These are phyloP conservation scores for Cavia porcellus DNA, from an alignment of 2,113 vertebrate genomes.

Conservation along the genomic window DNA sequence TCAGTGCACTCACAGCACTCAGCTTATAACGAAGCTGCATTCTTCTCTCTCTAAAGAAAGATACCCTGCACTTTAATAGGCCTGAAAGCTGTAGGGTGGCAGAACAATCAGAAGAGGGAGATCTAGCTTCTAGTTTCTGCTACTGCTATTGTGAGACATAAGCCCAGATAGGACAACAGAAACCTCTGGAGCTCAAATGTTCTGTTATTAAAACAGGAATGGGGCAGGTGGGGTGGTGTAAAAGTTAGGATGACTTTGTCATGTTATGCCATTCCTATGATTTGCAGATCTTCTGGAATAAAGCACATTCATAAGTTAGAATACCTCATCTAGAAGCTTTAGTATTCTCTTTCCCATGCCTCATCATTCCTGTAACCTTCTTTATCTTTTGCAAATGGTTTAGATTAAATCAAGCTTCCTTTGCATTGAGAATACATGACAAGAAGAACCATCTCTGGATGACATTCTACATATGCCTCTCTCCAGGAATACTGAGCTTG, in stretches of 20 bases:
- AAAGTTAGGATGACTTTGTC: background rate
- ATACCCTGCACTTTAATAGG: background rate
- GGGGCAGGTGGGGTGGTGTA: background rate
- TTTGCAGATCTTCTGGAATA: background rate
- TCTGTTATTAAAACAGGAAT: background rate
- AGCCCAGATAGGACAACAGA: background rate
- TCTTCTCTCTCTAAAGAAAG: background rate
- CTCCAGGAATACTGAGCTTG: slow-evolving; percentile 57
- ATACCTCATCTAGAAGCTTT: background rate
- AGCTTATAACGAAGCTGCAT: background rate
- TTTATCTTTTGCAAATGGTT: background rate
- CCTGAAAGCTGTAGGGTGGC: background rate
- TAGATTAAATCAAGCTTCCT: slow-evolving; percentile 32
- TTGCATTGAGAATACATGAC: background rate
- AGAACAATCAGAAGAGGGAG: background rate
- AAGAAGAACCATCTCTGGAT: slow-evolving; percentile 29
- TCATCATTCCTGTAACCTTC: background rate
- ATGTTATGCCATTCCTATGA: background rate
- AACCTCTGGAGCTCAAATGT: background rate
- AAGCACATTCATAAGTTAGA: background rate
- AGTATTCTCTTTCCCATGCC: slow-evolving; percentile 1
- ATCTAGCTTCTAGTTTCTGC: background rate
- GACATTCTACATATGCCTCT: slow-evolving; percentile 28
- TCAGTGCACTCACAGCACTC: background rate
- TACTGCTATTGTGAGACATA: background rate